Evolutionary conservation across 1,140 invertebrate genomes (phyloP), one percentile per base, ranked within the genome.

Genomic region (Drosophila tsacasi): DNA sequence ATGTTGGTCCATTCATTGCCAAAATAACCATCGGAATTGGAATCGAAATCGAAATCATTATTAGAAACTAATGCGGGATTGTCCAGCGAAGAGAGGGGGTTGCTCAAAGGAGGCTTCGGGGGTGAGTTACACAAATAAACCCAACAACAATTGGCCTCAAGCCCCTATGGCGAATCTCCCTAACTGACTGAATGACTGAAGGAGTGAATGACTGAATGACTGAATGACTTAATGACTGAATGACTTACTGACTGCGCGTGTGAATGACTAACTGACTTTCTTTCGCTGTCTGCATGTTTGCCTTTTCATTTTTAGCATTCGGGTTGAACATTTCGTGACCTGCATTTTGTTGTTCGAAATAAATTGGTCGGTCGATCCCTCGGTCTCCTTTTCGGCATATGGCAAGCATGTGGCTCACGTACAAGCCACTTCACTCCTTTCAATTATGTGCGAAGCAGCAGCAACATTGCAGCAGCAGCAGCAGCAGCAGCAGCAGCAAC

Each of bases 241-340:
- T 50, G 47, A 49, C 44, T 47, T 15, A 47, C 12, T 39, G 64
- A 58, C 37, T 55, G 39, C 19, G 10, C 37, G 30, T 19, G 30
- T 27, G 27, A 39, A n/a, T 67, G 67, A 69, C n/a, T 58, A 54
- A 35, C 17, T 44, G 55, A 66, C 69, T 73, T 73, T 73, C 69
- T 72, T 73, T 60, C 15, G 67, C 50, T 30, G 69, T 58, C 52
- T 72, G 69, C 66, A 60, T 73, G 69, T 76, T 83, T 76, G 84
- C 81, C 81, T 85, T 79, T 44, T 60, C 54, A 52, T 78, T 82
- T 68, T 77, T 75, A 61, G 37, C 60, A 58, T 46, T 72, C 83
- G 83, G 83, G 84, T 84, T 89, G 77, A 87, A 83, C 81, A 87
- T 87, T 89, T 87, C 83, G 83, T 87, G 83, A 87, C 83, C 83